Evolutionary conservation across 1,140 invertebrate species (phyloP), one percentile per base, ranked within the genome.

Genomic region (Lutraria rhynchaena): DNA sequence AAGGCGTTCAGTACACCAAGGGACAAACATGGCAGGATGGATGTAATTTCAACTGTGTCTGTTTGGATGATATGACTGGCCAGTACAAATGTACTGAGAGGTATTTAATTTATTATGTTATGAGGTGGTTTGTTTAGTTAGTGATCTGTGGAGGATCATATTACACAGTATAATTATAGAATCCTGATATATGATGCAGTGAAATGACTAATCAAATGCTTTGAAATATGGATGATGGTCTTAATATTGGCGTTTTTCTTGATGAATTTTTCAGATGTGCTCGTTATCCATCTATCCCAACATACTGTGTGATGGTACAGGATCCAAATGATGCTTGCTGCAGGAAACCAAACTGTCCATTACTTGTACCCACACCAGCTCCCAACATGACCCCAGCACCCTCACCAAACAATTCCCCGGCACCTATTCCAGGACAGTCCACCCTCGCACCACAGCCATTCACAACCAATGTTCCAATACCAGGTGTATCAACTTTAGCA

Each of bases 311-410:
- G 0, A 22, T 88, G 67, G 84, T 85, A 17, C 65, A 81, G 17
- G 88, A 89, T 71, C 84, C 85, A 1, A 82, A 69, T 51, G 86
- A 89, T 49, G 24, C 37, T 24, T 89, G 88, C 74, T 89, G 88
- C 82, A 83, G 87, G 82, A 69, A 29, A 17, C 83, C 83, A 44
- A 60, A 61, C 7, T 89, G 87, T 78, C 69, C 67, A n/a, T 44
- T 51, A 13, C 15, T 84, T 9, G 31, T 61, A n/a, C 85, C 83
- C 19, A 85, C 74, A 58, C 84, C 70, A 55, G 82, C 63, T 58
- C 80, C 83, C 58, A 46, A 55, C 22, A 57, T 60, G 35, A 81
- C 55, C 61, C 84, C 46, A 22, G 46, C 67, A 33, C 80, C 71
- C 31, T 11, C 44, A 35, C 60, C 60, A 15, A 58, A 15, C 29